Conservation (phyloP, 1,140 invertebrate genomes). For the Trachymyrmex septentrionalis region DNA sequence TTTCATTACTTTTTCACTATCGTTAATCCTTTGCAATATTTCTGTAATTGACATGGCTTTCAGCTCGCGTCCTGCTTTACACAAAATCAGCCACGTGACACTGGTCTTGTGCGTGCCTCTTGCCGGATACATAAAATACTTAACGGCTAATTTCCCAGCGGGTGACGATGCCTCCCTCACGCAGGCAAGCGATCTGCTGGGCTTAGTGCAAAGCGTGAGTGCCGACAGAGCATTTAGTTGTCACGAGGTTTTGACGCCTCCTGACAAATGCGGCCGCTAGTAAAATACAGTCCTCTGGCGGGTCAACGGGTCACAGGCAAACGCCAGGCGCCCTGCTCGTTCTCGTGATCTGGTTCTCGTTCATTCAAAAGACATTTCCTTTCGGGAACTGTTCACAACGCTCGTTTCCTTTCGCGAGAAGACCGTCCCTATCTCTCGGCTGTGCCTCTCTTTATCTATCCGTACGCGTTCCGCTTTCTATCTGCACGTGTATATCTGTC, state of each 20-base stretch:
- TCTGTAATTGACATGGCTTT: background rate
- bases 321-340: constrained; percentile 76
- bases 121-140: constrained; percentile 82
- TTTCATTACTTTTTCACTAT: background rate
- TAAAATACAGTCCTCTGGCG: constrained; percentile 46
- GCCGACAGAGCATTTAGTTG: constrained; percentile 61
- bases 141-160: constrained; percentile 78
- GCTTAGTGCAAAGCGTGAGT: constrained; percentile 58
- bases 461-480: background rate
- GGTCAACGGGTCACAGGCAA: constrained; percentile 72
- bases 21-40: background rate
- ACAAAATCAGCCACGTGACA: constrained; percentile 67
- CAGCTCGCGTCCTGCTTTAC: background rate
- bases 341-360: constrained; percentile 78
- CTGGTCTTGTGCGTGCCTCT: constrained; percentile 55
- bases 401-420: constrained; percentile 73
- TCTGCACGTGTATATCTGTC: background rate
- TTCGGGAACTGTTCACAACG: constrained; percentile 60
- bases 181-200: constrained; percentile 15
- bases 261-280: constrained; percentile 71
- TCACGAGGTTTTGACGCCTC: constrained; percentile 77
- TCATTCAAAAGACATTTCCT: constrained; percentile 79
- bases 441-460: constrained; percentile 37
- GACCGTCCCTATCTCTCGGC: background rate
- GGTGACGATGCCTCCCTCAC: constrained; percentile 55